Conservation (phyloP, 2,797 vertebrate genomes). For the Micropoecilia bifurca region DNA sequence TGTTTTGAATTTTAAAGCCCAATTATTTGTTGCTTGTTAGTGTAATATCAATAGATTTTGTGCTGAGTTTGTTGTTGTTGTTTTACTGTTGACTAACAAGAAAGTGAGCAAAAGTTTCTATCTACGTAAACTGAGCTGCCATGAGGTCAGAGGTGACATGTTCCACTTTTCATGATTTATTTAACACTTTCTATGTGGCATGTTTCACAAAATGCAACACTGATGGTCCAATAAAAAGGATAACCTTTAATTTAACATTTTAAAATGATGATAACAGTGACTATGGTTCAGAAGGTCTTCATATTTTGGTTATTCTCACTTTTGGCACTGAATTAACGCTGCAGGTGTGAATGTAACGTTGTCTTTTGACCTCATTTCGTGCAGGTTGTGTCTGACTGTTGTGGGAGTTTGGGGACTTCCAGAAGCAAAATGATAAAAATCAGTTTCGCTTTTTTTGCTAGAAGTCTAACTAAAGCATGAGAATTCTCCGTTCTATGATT, state of each 20-base stretch:
- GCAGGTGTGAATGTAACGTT: not conserved
- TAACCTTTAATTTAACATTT: not conserved
- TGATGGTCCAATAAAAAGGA: not conserved
- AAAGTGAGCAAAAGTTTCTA: not conserved
- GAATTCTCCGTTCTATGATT: not conserved
- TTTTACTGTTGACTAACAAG: not conserved
- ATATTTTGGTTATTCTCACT: not conserved
- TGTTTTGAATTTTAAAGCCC: not conserved
- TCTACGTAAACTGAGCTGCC: not conserved
- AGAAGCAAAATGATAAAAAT: not conserved
- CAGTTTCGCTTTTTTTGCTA: not conserved
- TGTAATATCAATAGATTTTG: not conserved
- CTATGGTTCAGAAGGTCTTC: not conserved
- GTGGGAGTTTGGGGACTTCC: slow-evolving; percentile 8
- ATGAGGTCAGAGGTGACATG: not conserved
- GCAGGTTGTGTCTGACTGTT: not conserved
- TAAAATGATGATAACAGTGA: not conserved
- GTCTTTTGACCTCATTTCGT: not conserved
- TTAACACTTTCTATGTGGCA: not conserved
- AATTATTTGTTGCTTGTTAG: not conserved
- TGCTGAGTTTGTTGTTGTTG: not conserved
- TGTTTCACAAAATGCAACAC: not conserved
- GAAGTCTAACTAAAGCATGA: not conserved
- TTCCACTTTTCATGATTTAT: not conserved
- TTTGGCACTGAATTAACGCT: not conserved